Conservation (phyloP, 1,140 invertebrate genomes). For the Zaprionus tsacasi region DNA sequence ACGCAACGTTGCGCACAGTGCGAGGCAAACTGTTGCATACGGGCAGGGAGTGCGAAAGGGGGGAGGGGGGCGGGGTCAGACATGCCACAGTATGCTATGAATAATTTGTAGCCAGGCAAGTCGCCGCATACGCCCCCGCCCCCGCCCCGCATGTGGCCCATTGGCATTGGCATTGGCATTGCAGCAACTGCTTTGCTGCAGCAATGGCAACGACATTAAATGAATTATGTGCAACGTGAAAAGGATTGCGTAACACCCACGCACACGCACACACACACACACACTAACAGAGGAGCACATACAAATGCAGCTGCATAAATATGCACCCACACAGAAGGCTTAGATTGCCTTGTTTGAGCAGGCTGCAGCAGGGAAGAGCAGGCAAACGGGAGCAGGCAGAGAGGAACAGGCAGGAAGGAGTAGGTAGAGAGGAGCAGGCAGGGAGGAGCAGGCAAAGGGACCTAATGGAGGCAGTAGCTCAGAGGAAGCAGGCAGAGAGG, state of each 20-base stretch:
- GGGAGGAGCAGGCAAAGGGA: no score
- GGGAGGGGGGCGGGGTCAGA: no score
- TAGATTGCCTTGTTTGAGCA: background rate
- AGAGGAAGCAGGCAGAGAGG: no score
- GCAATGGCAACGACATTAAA: slow-evolving; percentile 4
- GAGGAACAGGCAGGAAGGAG: no score
- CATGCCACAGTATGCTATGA: slow-evolving; percentile 17
- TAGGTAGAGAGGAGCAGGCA: no score
- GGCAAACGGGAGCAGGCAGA: no score
- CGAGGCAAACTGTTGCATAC: slow-evolving; percentile 50
- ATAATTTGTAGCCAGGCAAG: slow-evolving; percentile 16
- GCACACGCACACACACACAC: background rate
- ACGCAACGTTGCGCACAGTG: slow-evolving; percentile 25
- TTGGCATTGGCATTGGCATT: slow-evolving; percentile 7
- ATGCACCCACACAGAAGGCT: background rate
- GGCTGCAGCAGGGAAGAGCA: no score
- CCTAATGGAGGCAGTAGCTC: no score
- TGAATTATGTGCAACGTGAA: slow-evolving; percentile 25
- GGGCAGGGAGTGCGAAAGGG: no score
- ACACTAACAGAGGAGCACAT: background rate
- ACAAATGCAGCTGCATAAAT: slow-evolving; percentile 6
- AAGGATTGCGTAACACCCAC: slow-evolving; percentile 1
- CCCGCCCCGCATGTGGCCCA: background rate
- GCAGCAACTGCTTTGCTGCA: background rate
- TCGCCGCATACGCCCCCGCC: background rate